phyloP scores from a whole-genome alignment of 2,797 vertebrate species.

The Oceanodroma leucorhoa region DNA sequence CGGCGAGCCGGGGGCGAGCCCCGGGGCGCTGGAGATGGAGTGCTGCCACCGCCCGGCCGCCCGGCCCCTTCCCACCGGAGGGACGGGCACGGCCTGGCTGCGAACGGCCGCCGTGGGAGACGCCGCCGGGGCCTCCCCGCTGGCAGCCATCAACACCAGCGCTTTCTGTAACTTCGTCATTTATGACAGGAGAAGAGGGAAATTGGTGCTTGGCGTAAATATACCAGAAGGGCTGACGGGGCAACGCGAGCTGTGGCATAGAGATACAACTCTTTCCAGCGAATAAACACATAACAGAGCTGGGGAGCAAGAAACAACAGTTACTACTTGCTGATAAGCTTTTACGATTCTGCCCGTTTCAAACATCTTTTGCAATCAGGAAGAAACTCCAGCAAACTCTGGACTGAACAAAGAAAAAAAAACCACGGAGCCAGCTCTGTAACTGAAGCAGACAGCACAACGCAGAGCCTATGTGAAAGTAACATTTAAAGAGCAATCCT shows the following conservation, averaged over 20 bases:
- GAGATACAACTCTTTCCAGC: background rate
- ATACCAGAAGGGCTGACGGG: background rate
- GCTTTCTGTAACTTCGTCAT: accelerated
- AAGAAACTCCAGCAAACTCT: background rate
- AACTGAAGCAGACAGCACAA: background rate
- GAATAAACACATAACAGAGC: background rate
- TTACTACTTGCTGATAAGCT: background rate
- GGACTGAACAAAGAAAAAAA: background rate
- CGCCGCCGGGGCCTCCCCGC: no score
- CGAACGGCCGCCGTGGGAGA: no score
- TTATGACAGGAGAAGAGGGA: background rate
- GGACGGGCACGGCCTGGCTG: no score
- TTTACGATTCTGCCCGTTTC: background rate
- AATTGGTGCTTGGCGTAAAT: background rate
- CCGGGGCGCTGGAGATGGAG: background rate
- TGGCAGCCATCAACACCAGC: no score
- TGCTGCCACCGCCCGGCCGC: background rate
- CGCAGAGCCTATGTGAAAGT: background rate
- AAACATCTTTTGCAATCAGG: background rate
- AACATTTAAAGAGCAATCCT: background rate
- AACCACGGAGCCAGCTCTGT: background rate
- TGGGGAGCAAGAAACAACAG: background rate
- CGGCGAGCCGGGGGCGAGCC: background rate
- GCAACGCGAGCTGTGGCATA: accelerated
- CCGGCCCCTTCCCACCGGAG: no score